Percentiles rank a stretch among this genome's conserved stretches.
Conservation (phyloP, 1,140 invertebrate genomes). For the Oscheius sp. region DNA sequence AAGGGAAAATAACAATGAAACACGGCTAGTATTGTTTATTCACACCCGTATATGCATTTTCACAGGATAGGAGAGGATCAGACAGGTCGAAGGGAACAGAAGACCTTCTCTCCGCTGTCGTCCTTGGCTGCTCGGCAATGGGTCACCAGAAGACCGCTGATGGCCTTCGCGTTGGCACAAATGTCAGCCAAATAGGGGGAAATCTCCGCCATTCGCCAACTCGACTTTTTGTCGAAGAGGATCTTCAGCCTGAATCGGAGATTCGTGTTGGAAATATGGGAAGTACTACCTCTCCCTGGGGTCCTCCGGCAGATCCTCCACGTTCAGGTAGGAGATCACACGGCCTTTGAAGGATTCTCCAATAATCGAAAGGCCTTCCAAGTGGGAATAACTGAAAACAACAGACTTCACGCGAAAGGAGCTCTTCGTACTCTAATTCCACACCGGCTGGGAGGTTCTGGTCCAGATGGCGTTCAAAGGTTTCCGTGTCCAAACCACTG, state of each 20-base stretch:
- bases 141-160: not conserved
- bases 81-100: not conserved
- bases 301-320: constrained; percentile 1
- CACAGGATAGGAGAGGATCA: not conserved
- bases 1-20: not conserved
- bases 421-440: not conserved
- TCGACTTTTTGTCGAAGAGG: not conserved
- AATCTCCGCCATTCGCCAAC: not conserved
- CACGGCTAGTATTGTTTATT: no score
- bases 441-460: constrained; percentile 1
- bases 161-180: not conserved
- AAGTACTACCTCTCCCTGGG: not conserved
- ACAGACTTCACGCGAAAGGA: not conserved
- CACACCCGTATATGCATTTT: not conserved
- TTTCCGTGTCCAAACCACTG: not conserved
- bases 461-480: constrained; percentile 9
- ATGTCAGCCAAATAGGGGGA: not conserved
- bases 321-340: constrained; percentile 3
- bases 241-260: constrained; percentile 1
- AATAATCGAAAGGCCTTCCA: not conserved
- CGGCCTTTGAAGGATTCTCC: not conserved
- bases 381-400: not conserved
- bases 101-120: not conserved
- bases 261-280: not conserved
- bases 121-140: not conserved